These are phyloP conservation scores for Minunthozetes semirufus DNA, from an alignment of 2,888 invertebrate species.

Conservation along the genomic window DNA sequence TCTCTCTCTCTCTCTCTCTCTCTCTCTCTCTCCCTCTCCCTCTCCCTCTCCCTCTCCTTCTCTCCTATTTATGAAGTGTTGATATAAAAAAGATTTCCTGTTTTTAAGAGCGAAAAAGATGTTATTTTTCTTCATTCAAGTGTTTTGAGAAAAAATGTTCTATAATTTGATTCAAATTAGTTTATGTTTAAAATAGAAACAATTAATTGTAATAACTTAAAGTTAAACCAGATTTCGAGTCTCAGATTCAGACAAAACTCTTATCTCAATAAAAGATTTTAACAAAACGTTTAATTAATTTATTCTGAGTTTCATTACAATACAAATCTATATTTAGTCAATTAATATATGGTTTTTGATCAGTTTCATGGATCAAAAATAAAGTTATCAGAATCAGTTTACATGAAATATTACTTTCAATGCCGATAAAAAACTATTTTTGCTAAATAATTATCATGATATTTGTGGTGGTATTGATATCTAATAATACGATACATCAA, in stretches of 20 bases:
- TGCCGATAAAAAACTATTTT: too few relatives aligned
- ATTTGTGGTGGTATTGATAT: too few relatives aligned
- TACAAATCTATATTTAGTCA: too few relatives aligned
- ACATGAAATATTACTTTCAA: too few relatives aligned
- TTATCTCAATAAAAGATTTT: background rate
- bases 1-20: constrained; percentile 1
- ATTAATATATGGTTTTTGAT: too few relatives aligned
- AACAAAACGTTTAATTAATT: too few relatives aligned
- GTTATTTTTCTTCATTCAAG: background rate
- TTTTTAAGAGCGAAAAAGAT: constrained; percentile 17
- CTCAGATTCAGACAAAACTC: background rate
- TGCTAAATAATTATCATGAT: too few relatives aligned
- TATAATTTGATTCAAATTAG: background rate
- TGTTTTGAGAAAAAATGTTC: background rate
- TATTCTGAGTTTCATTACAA: too few relatives aligned
- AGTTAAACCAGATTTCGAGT: background rate
- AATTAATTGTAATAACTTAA: background rate
- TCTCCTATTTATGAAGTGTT: background rate
- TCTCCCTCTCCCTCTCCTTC: background rate
- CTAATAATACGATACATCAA: too few relatives aligned
- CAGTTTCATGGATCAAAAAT: too few relatives aligned
- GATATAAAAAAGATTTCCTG: constrained; percentile 21
- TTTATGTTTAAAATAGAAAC: background rate
- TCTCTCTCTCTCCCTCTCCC: background rate
- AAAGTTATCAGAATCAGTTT: too few relatives aligned